A percentile compares a stretch with the other conserved stretches of the same genome.
phyloP scores from a whole-genome alignment of 2,113 vertebrate species.

The Gymnobelideus leadbeateri region DNA sequence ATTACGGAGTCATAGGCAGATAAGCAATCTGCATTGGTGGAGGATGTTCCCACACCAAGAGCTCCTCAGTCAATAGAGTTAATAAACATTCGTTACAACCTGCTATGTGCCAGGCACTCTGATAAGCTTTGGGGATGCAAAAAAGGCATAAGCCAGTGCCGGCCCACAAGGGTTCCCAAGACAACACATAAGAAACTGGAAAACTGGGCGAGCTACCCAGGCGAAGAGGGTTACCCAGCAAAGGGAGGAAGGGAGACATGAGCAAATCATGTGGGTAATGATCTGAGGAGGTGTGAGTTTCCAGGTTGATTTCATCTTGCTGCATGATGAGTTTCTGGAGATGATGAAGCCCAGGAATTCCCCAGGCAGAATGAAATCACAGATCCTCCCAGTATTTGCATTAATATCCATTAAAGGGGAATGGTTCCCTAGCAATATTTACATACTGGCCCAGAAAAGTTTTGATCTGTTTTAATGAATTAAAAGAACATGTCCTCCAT shows the following conservation, averaged over 20 bases:
- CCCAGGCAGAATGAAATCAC: neutral
- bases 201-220: neutral
- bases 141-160: neutral
- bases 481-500: neutral
- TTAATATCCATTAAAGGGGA: neutral
- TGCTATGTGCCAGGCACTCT: neutral
- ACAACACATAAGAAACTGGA: neutral
- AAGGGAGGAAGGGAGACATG: neutral
- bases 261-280: neutral
- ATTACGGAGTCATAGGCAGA: neutral
- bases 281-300: neutral
- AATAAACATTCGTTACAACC: neutral
- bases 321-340: neutral
- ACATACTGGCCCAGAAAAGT: neutral
- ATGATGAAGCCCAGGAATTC: neutral
- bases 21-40: neutral
- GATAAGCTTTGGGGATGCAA: neutral
- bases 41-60: neutral
- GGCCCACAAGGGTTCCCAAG: neutral
- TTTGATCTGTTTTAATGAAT: neutral
- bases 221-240: neutral
- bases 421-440: neutral
- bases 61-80: neutral
- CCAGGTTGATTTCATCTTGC: conserved; percentile 3
- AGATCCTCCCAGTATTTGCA: neutral